Conservation (phyloP, 2,888 invertebrate species). For the Dolichopus griseipennis region DNA sequence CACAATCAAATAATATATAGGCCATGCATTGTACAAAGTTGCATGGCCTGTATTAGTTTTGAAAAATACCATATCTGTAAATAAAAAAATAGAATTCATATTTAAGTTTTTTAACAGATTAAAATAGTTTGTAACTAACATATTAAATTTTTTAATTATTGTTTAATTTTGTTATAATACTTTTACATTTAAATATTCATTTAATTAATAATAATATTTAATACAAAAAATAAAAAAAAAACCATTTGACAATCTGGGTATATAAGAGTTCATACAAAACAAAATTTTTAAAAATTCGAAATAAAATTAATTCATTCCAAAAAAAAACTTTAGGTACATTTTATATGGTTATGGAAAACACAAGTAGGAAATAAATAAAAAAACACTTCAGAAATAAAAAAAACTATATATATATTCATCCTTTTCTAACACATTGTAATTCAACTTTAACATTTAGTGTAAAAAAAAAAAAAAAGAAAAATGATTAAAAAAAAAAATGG, state of each 20-base stretch:
- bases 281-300: background rate
- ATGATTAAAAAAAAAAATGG: slow-evolving; percentile 7
- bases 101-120: too few species aligned
- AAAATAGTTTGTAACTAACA: too few species aligned
- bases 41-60: too few species aligned
- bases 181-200: too few species aligned
- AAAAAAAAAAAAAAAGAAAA: slow-evolving; percentile 7
- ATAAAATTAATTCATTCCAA: too few species aligned
- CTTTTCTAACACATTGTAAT: background rate
- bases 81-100: too few species aligned
- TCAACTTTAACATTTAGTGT: background rate
- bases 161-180: too few species aligned
- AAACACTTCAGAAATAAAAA: background rate
- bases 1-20: too few species aligned
- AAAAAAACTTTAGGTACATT: slow-evolving; percentile 10
- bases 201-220: too few species aligned
- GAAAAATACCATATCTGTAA: too few species aligned
- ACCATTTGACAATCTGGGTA: slow-evolving; percentile 4
- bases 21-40: too few species aligned
- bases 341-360: slow-evolving; percentile 20
- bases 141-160: too few species aligned
- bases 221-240: background rate
- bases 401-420: background rate
- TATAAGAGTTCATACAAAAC: background rate
- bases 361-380: slow-evolving; percentile 19